phyloP scores from a whole-genome alignment of 2,888 invertebrate genomes.

The Eupithecia pulchellata region DNA sequence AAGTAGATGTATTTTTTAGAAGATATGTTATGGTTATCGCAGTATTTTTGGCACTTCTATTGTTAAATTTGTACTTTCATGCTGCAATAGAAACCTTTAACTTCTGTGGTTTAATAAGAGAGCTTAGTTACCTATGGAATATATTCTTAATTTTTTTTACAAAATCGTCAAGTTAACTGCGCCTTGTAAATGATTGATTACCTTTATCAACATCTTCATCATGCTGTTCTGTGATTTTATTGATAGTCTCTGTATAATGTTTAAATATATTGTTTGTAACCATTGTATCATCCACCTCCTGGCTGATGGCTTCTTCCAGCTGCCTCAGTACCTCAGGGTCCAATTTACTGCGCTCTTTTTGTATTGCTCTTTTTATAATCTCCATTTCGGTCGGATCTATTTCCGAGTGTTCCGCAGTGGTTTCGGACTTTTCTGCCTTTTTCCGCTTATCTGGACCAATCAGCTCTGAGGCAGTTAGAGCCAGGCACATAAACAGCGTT shows the following conservation, averaged over 20 bases:
- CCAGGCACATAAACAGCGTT: conserved; percentile 63
- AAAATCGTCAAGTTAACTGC: neutral
- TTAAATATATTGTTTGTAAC: conserved; percentile 66
- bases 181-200: conserved; percentile 29
- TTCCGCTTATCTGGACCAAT: conserved; percentile 68
- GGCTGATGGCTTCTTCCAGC: conserved; percentile 66
- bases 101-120: too few species aligned
- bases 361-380: conserved; percentile 36
- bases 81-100: too few species aligned
- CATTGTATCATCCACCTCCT: conserved; percentile 68
- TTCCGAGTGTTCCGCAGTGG: conserved; percentile 52
- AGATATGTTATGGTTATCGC: too few species aligned
- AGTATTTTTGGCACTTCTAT: too few species aligned
- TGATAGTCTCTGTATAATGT: conserved; percentile 70
- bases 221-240: conserved; percentile 55
- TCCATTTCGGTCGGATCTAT: conserved; percentile 17
- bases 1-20: too few species aligned
- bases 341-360: conserved; percentile 49
- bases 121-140: neutral
- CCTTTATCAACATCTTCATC: conserved; percentile 60
- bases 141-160: neutral
- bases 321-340: conserved; percentile 65
- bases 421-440: conserved; percentile 57
- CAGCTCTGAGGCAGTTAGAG: conserved; percentile 64
- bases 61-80: neutral